Evolutionary conservation across 2,797 vertebrate species (phyloP).

Genomic region (Bradypus variegatus): DNA sequence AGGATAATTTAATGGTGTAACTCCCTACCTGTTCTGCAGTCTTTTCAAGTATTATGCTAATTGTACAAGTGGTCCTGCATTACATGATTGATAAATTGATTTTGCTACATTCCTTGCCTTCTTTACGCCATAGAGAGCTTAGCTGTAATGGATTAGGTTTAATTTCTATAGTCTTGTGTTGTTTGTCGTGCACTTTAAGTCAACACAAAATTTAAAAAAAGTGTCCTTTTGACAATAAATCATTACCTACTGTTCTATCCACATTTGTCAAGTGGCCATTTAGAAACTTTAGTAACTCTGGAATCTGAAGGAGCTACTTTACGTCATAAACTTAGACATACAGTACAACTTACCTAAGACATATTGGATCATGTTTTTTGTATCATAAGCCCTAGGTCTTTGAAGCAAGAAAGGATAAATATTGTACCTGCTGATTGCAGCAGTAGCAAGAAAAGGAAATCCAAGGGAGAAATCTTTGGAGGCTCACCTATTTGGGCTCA

Average conservation of each 20-base stretch:
- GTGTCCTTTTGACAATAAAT: slow-evolving; percentile 29
- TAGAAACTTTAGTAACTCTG: not conserved
- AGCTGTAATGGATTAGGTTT: slow-evolving; percentile 23
- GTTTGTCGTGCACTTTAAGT: slow-evolving; percentile 16
- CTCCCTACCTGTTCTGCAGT: slow-evolving; percentile 26
- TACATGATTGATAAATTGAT: slow-evolving; percentile 45
- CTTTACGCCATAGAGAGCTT: not conserved
- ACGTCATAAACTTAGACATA: not conserved
- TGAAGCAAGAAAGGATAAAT: not conserved
- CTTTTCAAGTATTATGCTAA: slow-evolving; percentile 26
- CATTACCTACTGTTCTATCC: no score
- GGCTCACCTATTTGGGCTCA: not conserved
- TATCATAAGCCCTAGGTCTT: not conserved
- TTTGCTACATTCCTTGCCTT: slow-evolving; percentile 28
- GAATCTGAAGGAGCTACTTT: not conserved
- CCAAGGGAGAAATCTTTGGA: not conserved
- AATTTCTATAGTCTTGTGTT: slow-evolving; percentile 43
- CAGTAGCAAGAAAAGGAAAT: not conserved
- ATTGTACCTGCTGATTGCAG: not conserved
- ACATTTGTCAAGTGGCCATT: not conserved
- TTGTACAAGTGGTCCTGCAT: slow-evolving; percentile 26
- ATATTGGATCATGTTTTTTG: not conserved
- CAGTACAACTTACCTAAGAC: not conserved
- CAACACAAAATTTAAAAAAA: slow-evolving; percentile 34
- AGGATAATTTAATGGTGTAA: slow-evolving; percentile 10